phyloP scores from a whole-genome alignment of 2,888 invertebrate species.

The Patella pellucida region DNA sequence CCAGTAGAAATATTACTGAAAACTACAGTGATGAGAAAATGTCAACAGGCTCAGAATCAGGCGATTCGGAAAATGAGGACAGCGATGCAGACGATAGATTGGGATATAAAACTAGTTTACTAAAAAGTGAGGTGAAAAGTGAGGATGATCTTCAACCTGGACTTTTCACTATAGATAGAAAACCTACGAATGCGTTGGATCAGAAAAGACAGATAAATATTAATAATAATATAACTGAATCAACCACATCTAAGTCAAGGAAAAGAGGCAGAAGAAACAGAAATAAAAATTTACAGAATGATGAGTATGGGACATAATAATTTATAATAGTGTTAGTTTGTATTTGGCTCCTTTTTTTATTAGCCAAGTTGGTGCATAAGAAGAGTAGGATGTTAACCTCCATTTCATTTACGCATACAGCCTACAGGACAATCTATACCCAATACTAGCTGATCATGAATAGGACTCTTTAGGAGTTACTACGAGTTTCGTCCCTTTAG shows the following conservation, averaged over 20 bases:
- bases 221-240: background rate
- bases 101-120: background rate
- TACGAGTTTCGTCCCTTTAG: too few relatives aligned
- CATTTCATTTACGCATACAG: too few relatives aligned
- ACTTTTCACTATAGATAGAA: background rate
- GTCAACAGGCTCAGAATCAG: background rate
- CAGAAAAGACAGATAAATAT: background rate
- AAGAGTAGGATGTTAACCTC: too few relatives aligned
- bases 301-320: background rate
- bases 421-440: too few relatives aligned
- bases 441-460: too few relatives aligned
- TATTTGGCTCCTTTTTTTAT: too few relatives aligned
- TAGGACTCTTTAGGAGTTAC: too few relatives aligned
- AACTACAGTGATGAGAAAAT: background rate
- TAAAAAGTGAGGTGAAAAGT: background rate
- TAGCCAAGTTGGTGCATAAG: too few relatives aligned
- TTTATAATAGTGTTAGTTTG: background rate
- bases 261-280: background rate
- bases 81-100: background rate
- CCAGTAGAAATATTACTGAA: background rate
- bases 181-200: background rate
- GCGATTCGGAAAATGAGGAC: background rate
- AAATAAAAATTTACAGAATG: background rate
- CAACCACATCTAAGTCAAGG: background rate
- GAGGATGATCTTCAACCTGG: background rate